These are phyloP conservation scores for Drosophila pachea DNA, from an alignment of 1,140 invertebrate genomes.

Conservation along the genomic window DNA sequence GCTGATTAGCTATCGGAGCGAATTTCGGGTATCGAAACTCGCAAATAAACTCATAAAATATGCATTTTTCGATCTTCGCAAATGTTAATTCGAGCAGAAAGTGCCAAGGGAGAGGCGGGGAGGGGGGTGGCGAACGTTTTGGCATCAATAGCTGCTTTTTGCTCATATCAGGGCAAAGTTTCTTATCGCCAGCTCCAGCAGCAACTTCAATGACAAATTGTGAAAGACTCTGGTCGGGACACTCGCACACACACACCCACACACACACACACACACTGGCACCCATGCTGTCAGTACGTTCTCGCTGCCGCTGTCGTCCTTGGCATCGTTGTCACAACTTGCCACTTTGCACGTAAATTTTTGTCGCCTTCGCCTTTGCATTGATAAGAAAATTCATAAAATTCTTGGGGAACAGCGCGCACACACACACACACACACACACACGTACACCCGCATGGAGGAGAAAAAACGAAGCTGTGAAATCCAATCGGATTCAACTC, in stretches of 20 bases:
- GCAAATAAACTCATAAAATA: slow-evolving; percentile 12
- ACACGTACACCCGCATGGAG: background rate
- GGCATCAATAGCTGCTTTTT: slow-evolving; percentile 67
- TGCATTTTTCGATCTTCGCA: slow-evolving; percentile 4
- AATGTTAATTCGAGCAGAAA: slow-evolving; percentile 19
- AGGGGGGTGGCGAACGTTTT: slow-evolving; percentile 55
- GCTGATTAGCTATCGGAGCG: no score
- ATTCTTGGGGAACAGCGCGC: slow-evolving; percentile 38
- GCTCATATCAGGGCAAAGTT: slow-evolving; percentile 71
- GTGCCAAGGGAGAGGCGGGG: slow-evolving; percentile 26
- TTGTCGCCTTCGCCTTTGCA: slow-evolving; percentile 66
- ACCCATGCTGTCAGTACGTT: slow-evolving; percentile 7
- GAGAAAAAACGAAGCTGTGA: slow-evolving; percentile 12
- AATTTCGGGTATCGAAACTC: background rate
- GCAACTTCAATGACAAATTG: slow-evolving; percentile 76
- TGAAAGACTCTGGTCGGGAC: slow-evolving; percentile 42
- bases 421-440: no score
- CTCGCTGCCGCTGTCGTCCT: slow-evolving; percentile 5
- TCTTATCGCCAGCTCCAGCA: slow-evolving; percentile 66
- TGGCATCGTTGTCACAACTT: slow-evolving; percentile 63
- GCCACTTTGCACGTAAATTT: slow-evolving; percentile 76
- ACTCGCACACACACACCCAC: slow-evolving; percentile 36
- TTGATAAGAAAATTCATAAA: slow-evolving; percentile 77
- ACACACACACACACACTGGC: slow-evolving; percentile 18
- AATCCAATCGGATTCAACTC: slow-evolving; percentile 62